Evolutionary conservation across 2,888 invertebrate species (phyloP).

Genomic region (Orthosia cruda): DNA sequence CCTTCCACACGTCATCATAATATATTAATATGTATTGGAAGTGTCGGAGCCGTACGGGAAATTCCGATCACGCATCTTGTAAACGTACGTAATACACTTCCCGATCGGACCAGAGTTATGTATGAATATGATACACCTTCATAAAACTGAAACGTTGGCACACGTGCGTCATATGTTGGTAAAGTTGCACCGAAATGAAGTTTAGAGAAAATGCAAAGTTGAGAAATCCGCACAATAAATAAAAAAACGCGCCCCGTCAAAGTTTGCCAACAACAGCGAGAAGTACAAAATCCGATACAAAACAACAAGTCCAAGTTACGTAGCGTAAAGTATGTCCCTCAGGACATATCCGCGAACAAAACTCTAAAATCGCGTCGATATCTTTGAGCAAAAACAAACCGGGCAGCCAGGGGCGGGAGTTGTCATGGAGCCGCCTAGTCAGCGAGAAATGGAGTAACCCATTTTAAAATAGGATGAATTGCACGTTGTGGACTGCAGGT

Average conservation of each 20-base stretch:
- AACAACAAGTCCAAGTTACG: slow-evolving; percentile 65
- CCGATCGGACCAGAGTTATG: slow-evolving; percentile 20
- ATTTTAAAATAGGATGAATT: slow-evolving; percentile 91
- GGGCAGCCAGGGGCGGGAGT: slow-evolving; percentile 79
- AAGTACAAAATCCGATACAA: slow-evolving; percentile 66
- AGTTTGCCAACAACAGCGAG: slow-evolving; percentile 67
- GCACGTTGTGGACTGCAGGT: slow-evolving; percentile 90
- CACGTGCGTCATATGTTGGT: slow-evolving; percentile 41
- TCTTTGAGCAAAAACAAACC: slow-evolving; percentile 81
- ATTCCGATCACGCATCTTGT: slow-evolving; percentile 63
- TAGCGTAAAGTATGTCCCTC: slow-evolving; percentile 70
- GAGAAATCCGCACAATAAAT: slow-evolving; percentile 50
- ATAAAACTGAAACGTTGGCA: slow-evolving; percentile 46
- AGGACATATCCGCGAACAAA: slow-evolving; percentile 74
- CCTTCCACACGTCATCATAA: slow-evolving; percentile 49
- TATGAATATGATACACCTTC: slow-evolving; percentile 40
- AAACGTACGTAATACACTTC: slow-evolving; percentile 54
- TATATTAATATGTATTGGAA: slow-evolving; percentile 66
- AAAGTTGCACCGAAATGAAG: slow-evolving; percentile 46
- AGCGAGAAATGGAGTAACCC: slow-evolving; percentile 90
- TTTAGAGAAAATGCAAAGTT: slow-evolving; percentile 55
- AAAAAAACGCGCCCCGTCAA: slow-evolving; percentile 61
- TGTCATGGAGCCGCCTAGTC: slow-evolving; percentile 88
- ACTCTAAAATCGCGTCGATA: slow-evolving; percentile 77
- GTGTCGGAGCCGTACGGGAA: slow-evolving; percentile 33